Percentiles rank a stretch among this genome's conserved stretches.
phyloP scores from a whole-genome alignment of 1,140 invertebrate species.

The Euschistus heros region DNA sequence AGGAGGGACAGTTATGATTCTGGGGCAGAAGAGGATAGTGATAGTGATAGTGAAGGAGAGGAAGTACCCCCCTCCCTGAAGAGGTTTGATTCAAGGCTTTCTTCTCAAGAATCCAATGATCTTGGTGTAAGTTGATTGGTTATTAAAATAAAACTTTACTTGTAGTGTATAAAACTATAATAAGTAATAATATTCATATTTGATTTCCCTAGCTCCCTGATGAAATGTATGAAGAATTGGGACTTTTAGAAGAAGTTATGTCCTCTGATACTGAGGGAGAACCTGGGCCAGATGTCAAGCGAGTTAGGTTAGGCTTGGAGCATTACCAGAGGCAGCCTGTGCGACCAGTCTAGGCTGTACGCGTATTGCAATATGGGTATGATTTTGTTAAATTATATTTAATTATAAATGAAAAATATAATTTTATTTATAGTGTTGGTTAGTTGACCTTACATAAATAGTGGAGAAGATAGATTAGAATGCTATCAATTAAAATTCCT shows the following conservation, averaged over 20 bases:
- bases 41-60: slow-evolving; percentile 25
- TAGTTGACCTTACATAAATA: background rate
- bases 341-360: slow-evolving; percentile 1
- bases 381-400: background rate
- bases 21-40: slow-evolving; percentile 20
- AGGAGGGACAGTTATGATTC: slow-evolving; percentile 34
- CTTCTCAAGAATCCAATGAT: slow-evolving; percentile 33
- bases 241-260: slow-evolving; percentile 23
- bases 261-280: background rate
- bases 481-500: no score
- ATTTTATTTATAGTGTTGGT: background rate
- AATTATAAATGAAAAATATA: background rate
- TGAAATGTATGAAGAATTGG: slow-evolving; percentile 30
- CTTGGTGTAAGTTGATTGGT: slow-evolving; percentile 33
- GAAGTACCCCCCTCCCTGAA: slow-evolving; percentile 25
- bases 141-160: no score
- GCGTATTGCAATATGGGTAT: background rate
- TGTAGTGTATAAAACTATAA: background rate
- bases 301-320: background rate
- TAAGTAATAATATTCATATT: background rate
- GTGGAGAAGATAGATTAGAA: background rate
- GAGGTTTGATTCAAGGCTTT: slow-evolving; percentile 34
- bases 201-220: slow-evolving; percentile 29
- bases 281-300: background rate
- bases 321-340: slow-evolving; percentile 6